Evolutionary conservation across 2,888 invertebrate genomes (phyloP).

Genomic region (Aspidiotus rigidus): DNA sequence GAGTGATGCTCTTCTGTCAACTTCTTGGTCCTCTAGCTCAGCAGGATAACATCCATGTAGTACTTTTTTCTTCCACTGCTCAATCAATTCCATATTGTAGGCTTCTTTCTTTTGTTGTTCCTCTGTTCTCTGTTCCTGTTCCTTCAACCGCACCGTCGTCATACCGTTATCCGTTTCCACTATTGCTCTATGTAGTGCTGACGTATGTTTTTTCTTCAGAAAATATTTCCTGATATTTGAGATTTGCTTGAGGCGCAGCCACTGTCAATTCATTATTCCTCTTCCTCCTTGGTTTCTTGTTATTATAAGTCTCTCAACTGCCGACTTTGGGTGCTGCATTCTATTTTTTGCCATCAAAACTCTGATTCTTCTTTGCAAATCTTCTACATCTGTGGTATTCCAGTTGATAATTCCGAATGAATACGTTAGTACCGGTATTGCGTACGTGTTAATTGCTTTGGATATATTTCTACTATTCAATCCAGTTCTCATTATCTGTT

Average conservation of each 20-base stretch:
- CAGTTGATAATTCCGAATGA: slow-evolving; percentile 35
- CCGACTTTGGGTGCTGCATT: background rate
- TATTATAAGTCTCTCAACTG: background rate
- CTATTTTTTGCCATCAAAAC: slow-evolving; percentile 2
- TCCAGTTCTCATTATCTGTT: slow-evolving; percentile 29
- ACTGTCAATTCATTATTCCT: background rate
- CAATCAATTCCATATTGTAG: background rate
- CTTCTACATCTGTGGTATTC: slow-evolving; percentile 34
- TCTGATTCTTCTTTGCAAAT: slow-evolving; percentile 17
- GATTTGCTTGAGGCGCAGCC: background rate
- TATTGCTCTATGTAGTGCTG: background rate
- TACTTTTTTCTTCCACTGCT: background rate
- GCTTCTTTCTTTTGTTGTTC: slow-evolving; percentile 1
- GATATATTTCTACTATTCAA: slow-evolving; percentile 17
- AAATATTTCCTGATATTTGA: background rate
- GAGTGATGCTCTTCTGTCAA: background rate
- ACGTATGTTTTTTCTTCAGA: background rate
- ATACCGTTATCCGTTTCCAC: background rate
- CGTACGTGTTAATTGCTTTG: slow-evolving; percentile 34
- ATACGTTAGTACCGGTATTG: slow-evolving; percentile 35
- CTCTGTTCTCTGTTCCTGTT: background rate
- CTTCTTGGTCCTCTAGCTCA: background rate
- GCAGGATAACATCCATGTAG: background rate
- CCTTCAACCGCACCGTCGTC: slow-evolving; percentile 2
- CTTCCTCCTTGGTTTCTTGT: background rate